These are phyloP conservation scores for Morbakka virulenta DNA, from an alignment of 30 jellyfish, hydroid and myxozoan species.

Conservation along the genomic window DNA sequence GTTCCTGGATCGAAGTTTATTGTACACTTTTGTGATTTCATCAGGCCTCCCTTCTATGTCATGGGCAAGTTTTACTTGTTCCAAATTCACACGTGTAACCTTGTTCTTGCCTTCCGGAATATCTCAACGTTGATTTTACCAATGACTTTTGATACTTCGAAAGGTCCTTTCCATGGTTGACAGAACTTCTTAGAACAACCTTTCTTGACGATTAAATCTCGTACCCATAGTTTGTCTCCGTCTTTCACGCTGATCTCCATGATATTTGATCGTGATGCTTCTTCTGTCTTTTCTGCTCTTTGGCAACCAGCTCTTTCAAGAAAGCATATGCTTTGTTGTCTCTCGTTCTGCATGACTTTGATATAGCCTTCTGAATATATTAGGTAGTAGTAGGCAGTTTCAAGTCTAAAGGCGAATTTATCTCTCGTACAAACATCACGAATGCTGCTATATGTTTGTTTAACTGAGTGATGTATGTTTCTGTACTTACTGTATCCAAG, in stretches of 20 bases:
- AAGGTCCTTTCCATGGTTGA: conserved; percentile 40
- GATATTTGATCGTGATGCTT: background rate
- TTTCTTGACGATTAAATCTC: conserved; percentile 22
- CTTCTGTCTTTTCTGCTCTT: background rate
- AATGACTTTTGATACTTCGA: conserved; percentile 9
- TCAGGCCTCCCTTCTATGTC: conserved; percentile 29
- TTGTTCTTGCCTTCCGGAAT: conserved; percentile 1
- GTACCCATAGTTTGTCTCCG: conserved; percentile 13
- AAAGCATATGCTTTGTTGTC: conserved; percentile 31
- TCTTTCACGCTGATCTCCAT: background rate
- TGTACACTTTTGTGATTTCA: conserved; percentile 2
- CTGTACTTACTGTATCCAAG: conserved; percentile 1
- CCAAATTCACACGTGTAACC: conserved; percentile 8
- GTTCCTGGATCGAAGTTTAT: conserved; percentile 22
- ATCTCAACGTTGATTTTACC: conserved; percentile 1
- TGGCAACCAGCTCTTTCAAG: conserved; percentile 15
- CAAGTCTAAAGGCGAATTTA: no score
- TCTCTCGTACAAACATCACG: background rate
- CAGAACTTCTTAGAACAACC: conserved; percentile 27
- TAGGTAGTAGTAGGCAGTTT: no score
- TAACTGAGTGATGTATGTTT: background rate
- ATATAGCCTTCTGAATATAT: background rate
- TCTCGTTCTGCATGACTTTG: conserved; percentile 21
- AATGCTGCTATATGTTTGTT: conserved; percentile 8
- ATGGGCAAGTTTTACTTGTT: conserved; percentile 6